Evolutionary conservation across 2,113 vertebrate species (phyloP), one percentile per base, ranked within the genome.

Genomic region (Bubo scandiacus): DNA sequence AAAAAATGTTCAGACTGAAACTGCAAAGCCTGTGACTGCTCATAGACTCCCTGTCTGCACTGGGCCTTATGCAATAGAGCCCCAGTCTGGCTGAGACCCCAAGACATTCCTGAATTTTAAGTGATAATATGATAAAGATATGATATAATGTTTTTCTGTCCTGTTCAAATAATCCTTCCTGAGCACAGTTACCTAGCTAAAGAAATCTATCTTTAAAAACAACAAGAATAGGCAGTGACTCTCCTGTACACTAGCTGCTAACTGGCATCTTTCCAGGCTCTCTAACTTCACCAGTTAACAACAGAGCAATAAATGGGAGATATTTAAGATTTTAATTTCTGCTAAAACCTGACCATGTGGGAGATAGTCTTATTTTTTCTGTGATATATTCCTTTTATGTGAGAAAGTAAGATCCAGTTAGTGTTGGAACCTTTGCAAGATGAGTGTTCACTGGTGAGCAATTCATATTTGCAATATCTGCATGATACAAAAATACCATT

Each of bases 291-390:
- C 57, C 4, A 1, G 38, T 86, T 96, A 97, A 94, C 70, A 93
- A 82, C 38, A 84, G 23, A 91, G 68, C 67, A 94, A 80, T 92
- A 96, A 95, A 93, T 77, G 62, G 58, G 57, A 86, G 45, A 80
- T 65, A 91, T 75, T 95, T 95, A 94, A 88, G 79, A 65, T 92
- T 95, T 96, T 93, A 95, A 85, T 94, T 96, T 97, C 77, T 93
- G 70, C 82, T 88, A 52, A 92, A 94, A 57, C 34, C 21, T 72
- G 77, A 80, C 40, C 80, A 45, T 43, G 55, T 88, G 70, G 90
- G 92, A 96, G 38, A 95, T 20, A 72, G 55, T 77, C 40, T 58
- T 96, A n/a, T 89, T 96, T 95, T 87, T 75, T 47, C 57, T 26
- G 42, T 88, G 58, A 88, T 88, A 45, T 79, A 95, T 84, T 84